Conservation (phyloP, 2,888 invertebrate species). For the Parnassius orleans region DNA sequence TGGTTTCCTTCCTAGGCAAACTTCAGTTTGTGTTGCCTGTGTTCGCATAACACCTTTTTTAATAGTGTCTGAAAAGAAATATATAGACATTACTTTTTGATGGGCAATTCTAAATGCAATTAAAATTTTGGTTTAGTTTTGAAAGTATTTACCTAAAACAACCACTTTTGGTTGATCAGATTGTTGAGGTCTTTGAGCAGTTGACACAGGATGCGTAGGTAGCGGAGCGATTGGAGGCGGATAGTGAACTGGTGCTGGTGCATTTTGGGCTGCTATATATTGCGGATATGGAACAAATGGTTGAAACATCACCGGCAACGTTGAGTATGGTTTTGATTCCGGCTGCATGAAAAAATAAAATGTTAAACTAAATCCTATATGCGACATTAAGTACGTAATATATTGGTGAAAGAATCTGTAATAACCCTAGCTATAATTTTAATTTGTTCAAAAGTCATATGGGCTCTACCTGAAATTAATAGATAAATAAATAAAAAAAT, state of each 20-base stretch:
- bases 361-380: too few species aligned
- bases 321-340: slow-evolving; percentile 68
- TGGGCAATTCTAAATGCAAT: too few species aligned
- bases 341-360: slow-evolving; percentile 53
- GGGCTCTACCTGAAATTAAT: too few species aligned
- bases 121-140: not conserved
- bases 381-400: too few species aligned
- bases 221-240: slow-evolving; percentile 67
- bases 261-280: slow-evolving; percentile 52
- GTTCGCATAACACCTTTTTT: slow-evolving; percentile 94
- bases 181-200: slow-evolving; percentile 54
- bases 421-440: too few species aligned
- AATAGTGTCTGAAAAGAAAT: slow-evolving; percentile 84
- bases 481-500: too few species aligned
- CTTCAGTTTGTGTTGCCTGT: slow-evolving; percentile 95
- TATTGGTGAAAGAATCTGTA: too few species aligned
- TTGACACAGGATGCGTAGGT: slow-evolving; percentile 46
- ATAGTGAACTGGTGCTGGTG: slow-evolving; percentile 66
- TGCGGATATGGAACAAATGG: slow-evolving; percentile 68
- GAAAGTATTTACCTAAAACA: slow-evolving; percentile 69
- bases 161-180: slow-evolving; percentile 78
- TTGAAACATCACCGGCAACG: slow-evolving; percentile 71
- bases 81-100: too few species aligned
- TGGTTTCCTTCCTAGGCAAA: slow-evolving; percentile 86
- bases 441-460: too few species aligned